Conservation (phyloP, 2,797 vertebrate genomes). For the Nyctalus aviator region DNA sequence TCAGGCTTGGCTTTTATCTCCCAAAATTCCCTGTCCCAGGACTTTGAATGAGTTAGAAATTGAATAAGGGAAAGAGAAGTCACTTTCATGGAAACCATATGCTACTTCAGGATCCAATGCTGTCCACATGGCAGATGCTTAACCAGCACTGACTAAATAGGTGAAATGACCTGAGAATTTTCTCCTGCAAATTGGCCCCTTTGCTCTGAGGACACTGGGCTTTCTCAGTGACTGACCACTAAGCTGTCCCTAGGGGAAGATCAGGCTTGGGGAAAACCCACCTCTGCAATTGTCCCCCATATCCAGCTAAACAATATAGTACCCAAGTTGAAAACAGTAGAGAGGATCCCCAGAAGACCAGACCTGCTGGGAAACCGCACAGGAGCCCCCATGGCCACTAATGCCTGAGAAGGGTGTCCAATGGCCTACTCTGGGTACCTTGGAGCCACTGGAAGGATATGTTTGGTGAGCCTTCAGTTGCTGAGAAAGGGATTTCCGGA, state of each 20-base stretch:
- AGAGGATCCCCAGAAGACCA: background rate
- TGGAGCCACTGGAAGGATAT: constrained; percentile 94
- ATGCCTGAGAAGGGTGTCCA: background rate
- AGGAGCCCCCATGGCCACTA: background rate
- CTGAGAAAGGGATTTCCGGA: constrained; percentile 97
- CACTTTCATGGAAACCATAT: constrained; percentile 1
- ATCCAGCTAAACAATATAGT: background rate
- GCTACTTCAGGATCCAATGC: background rate
- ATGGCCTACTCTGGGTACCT: constrained; percentile 88
- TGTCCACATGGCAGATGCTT: constrained; percentile 1
- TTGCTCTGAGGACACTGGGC: background rate
- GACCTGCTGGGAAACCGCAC: background rate
- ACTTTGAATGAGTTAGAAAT: constrained; percentile 30
- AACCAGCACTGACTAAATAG: background rate
- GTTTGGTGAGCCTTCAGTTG: constrained; percentile 98
- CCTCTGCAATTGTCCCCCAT: background rate
- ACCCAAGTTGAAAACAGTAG: background rate
- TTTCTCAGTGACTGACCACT: background rate
- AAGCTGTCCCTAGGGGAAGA: background rate
- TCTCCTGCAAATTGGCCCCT: background rate
- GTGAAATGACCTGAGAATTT: background rate
- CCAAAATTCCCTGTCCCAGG: background rate
- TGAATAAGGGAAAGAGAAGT: background rate
- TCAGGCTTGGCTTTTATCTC: background rate
- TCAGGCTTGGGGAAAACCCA: background rate